Evolutionary conservation across 2,888 invertebrate species (phyloP).

Genomic region (Orthosia cruda): DNA sequence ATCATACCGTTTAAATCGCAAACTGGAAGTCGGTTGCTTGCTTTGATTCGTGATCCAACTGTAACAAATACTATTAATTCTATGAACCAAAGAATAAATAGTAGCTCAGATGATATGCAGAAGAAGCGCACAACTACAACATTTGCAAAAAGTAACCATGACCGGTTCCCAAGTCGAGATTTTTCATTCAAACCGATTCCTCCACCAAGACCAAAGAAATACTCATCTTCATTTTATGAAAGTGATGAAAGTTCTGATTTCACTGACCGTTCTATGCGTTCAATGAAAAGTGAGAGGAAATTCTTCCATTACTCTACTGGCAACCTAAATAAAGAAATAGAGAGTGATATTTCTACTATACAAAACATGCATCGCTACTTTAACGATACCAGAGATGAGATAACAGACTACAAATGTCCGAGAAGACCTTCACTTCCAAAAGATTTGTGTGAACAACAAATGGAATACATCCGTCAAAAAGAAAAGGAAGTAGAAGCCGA

Average conservation of each 20-base stretch:
- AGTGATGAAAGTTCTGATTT: constrained; percentile 88
- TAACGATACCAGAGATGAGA: constrained; percentile 78
- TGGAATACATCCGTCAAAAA: constrained; percentile 93
- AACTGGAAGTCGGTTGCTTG: constrained; percentile 92
- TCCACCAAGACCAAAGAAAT: constrained; percentile 85
- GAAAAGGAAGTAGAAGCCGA: constrained; percentile 94
- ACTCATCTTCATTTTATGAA: constrained; percentile 85
- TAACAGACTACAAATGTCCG: constrained; percentile 74
- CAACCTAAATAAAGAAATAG: constrained; percentile 88
- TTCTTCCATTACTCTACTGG: constrained; percentile 89
- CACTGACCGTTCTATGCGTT: constrained; percentile 83
- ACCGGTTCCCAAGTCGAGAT: constrained; percentile 56
- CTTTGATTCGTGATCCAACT: constrained; percentile 92
- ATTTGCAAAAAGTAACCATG: constrained; percentile 66
- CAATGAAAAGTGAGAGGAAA: constrained; percentile 85
- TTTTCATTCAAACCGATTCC: constrained; percentile 84
- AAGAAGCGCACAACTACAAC: constrained; percentile 63
- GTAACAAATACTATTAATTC: constrained; percentile 82
- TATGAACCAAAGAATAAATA: constrained; percentile 72
- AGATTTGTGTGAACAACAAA: constrained; percentile 93
- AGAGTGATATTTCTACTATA: constrained; percentile 87
- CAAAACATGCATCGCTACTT: constrained; percentile 88
- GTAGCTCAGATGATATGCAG: constrained; percentile 73
- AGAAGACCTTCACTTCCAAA: constrained; percentile 93
- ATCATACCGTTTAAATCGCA: constrained; percentile 88